Percentiles rank a stretch among this genome's conserved stretches.
Conservation (phyloP, 23 tunicate species). For the Phallusia fumigata region DNA sequence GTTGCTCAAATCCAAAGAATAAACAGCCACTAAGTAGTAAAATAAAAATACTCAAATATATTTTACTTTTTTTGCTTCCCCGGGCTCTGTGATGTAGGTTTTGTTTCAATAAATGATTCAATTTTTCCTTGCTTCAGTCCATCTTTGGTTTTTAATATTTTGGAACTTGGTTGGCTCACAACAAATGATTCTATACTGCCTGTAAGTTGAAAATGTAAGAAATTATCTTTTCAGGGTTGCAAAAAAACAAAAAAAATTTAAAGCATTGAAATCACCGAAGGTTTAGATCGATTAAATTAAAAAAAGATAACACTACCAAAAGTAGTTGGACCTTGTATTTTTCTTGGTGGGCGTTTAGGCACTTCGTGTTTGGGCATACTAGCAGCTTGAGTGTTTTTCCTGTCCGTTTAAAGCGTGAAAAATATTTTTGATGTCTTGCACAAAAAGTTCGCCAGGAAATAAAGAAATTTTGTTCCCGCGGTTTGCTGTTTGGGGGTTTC, state of each 20-base stretch:
- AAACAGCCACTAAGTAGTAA: too few species aligned
- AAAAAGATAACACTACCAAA: neutral
- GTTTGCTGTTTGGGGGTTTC: too few species aligned
- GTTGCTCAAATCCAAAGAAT: too few species aligned
- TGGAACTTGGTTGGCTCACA: conserved; percentile 15
- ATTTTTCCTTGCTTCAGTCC: conserved; percentile 64
- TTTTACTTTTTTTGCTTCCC: neutral
- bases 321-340: conserved; percentile 13
- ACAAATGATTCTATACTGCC: conserved; percentile 33
- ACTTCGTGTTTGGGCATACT: neutral
- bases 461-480: too few species aligned
- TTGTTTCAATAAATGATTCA: conserved; percentile 35
- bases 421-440: too few species aligned
- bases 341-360: neutral
- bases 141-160: conserved; percentile 39
- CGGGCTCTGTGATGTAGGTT: neutral
- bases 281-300: too few species aligned
- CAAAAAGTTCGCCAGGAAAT: too few species aligned
- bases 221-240: neutral
- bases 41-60: too few species aligned
- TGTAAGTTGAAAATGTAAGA: neutral
- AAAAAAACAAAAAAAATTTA: neutral
- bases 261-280: neutral
- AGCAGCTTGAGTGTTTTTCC: too few species aligned
- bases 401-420: too few species aligned